Conservation (phyloP, 2,888 invertebrate species). For the Drosophila longiperda region DNA sequence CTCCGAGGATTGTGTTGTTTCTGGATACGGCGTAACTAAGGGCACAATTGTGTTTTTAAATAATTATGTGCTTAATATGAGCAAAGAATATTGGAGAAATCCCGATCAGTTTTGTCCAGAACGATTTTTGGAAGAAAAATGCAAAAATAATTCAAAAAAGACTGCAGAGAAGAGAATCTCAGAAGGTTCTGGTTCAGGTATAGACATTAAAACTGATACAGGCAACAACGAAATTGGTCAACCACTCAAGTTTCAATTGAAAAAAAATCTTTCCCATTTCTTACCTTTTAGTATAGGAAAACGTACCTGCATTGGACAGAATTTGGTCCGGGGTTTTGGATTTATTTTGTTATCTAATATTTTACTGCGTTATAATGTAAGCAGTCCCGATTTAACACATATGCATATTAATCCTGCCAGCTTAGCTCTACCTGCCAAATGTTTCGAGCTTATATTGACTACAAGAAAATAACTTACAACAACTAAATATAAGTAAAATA, state of each 20-base stretch:
- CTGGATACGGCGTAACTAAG: constrained; percentile 90
- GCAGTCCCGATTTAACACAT: constrained; percentile 86
- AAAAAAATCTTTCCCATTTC: constrained; percentile 89
- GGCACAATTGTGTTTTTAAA: constrained; percentile 94
- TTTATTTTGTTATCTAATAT: constrained; percentile 91
- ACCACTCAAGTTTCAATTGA: constrained; percentile 76
- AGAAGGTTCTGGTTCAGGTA: constrained; percentile 86
- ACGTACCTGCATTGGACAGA: constrained; percentile 94
- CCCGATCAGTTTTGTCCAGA: constrained; percentile 91
- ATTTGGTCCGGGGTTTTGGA: constrained; percentile 91
- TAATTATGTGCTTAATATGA: constrained; percentile 92
- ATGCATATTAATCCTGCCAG: constrained; percentile 89
- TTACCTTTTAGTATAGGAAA: constrained; percentile 94
- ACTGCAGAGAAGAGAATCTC: constrained; percentile 77
- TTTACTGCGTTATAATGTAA: constrained; percentile 89
- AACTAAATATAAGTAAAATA: neutral
- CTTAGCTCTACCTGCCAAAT: constrained; percentile 90
- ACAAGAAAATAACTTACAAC: constrained; percentile 53
- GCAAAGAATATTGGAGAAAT: constrained; percentile 90
- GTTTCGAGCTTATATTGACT: constrained; percentile 88
- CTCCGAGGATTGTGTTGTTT: constrained; percentile 90
- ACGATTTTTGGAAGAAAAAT: constrained; percentile 88
- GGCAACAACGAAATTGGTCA: neutral
- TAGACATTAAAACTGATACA: constrained; percentile 80
- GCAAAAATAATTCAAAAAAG: neutral